phyloP scores from a whole-genome alignment of 2,888 invertebrate species.

The Clusia tigrina region DNA sequence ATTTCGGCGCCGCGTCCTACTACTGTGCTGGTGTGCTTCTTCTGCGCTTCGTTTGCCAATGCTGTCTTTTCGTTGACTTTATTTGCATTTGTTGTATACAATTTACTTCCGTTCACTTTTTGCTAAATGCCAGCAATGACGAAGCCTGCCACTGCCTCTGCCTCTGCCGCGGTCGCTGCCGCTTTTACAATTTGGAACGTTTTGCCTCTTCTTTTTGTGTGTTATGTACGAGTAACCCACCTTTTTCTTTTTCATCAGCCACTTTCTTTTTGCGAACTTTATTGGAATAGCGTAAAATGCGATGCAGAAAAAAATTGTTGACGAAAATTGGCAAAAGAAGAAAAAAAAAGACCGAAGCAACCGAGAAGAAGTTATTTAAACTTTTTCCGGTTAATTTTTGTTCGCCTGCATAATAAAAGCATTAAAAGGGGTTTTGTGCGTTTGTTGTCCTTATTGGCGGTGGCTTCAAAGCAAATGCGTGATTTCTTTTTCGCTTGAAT shows the following conservation, averaged over 20 bases:
- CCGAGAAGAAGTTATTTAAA: constrained; percentile 6
- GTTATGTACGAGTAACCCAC: too few species aligned
- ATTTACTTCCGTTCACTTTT: constrained; percentile 43
- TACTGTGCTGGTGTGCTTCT: too few species aligned
- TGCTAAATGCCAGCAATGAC: background rate
- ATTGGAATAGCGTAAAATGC: too few species aligned
- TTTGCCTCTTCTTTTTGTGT: too few species aligned
- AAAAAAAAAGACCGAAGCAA: constrained; percentile 14
- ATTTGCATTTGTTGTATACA: constrained; percentile 52
- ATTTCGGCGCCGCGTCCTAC: too few species aligned
- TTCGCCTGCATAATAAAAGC: constrained; percentile 28
- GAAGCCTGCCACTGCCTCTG: too few species aligned
- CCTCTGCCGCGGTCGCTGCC: too few species aligned
- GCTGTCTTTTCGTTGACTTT: constrained; percentile 51
- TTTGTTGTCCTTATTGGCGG: background rate
- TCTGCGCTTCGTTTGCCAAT: too few species aligned
- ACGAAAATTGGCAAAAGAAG: constrained; percentile 1
- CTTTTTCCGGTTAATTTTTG: constrained; percentile 31
- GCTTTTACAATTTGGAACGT: too few species aligned
- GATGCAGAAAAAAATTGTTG: too few species aligned
- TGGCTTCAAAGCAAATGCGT: constrained; percentile 4
- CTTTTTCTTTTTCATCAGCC: too few species aligned
- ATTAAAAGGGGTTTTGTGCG: constrained; percentile 11
- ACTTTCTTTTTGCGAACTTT: too few species aligned
- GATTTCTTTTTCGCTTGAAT: constrained; percentile 1